Evolutionary conservation across 2,797 vertebrate genomes (phyloP).

Genomic region (Pangasius sanitwongsei): DNA sequence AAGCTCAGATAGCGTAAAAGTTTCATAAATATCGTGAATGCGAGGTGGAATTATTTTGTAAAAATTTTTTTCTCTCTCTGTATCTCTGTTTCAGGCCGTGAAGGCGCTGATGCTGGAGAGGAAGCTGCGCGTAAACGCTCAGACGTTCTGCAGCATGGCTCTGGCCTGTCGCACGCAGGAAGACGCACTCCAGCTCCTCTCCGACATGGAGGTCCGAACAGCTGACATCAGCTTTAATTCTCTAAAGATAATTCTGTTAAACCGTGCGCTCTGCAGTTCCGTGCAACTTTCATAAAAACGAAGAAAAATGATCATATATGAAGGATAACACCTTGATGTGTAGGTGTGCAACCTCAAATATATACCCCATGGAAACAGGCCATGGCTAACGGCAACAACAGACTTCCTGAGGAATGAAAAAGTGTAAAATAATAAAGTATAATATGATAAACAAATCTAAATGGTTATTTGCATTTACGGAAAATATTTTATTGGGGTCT

Average conservation of each 20-base stretch:
- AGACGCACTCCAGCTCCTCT: constrained; percentile 86
- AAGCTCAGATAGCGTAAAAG: too few species aligned
- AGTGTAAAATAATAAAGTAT: not conserved
- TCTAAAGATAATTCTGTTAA: not conserved
- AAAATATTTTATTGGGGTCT: not conserved
- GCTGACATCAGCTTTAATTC: not conserved
- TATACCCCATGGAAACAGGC: not conserved
- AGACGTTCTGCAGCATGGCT: constrained; percentile 87
- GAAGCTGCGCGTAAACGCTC: constrained; percentile 75
- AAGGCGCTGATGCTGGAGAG: constrained; percentile 79
- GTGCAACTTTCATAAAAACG: not conserved
- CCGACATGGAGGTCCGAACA: constrained; percentile 79
- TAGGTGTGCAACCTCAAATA: not conserved
- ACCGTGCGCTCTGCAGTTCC: not conserved
- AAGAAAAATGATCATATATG: not conserved
- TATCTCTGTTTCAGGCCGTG: constrained; percentile 72
- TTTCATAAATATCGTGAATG: not conserved
- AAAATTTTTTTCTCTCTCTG: too few species aligned
- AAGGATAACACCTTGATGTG: not conserved
- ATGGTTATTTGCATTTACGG: not conserved
- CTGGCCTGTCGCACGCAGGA: constrained; percentile 77
- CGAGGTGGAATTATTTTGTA: not conserved
- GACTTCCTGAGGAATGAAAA: not conserved
- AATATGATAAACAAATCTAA: not conserved
- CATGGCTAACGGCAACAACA: not conserved